Conservation (phyloP, 2,797 vertebrate species). For the Vultur gryphus region DNA sequence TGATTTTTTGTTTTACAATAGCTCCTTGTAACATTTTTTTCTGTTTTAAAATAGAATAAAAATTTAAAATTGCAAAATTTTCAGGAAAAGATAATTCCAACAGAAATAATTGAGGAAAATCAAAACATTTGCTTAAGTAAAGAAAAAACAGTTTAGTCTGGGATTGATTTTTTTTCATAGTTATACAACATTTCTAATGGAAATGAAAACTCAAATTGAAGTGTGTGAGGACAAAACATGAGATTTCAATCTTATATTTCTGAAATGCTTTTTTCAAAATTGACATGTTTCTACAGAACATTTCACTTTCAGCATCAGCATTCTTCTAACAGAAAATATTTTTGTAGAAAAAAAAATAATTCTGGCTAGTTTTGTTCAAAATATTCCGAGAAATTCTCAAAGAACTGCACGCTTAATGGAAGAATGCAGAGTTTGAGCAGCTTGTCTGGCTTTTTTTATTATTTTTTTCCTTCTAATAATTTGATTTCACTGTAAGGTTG, state of each 20-base stretch:
- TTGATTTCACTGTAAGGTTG: not conserved
- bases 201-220: not conserved
- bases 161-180: not conserved
- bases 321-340: not conserved
- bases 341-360: not conserved
- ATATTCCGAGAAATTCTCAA: not conserved
- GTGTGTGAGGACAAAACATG: not conserved
- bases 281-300: not conserved
- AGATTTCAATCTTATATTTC: not conserved
- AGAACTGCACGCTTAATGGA: not conserved
- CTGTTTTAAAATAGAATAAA: not conserved
- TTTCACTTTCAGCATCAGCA: not conserved
- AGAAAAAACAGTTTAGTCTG: not conserved
- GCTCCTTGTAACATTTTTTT: not conserved
- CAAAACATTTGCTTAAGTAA: not conserved
- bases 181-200: not conserved
- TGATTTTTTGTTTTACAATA: not conserved
- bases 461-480: not conserved
- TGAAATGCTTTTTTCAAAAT: not conserved
- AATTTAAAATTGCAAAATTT: not conserved
- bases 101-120: not conserved
- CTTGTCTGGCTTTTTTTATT: not conserved
- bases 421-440: not conserved
- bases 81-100: not conserved
- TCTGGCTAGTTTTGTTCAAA: not conserved